Evolutionary conservation across 1,140 invertebrate genomes (phyloP).

Genomic region (Bacillus rossius): DNA sequence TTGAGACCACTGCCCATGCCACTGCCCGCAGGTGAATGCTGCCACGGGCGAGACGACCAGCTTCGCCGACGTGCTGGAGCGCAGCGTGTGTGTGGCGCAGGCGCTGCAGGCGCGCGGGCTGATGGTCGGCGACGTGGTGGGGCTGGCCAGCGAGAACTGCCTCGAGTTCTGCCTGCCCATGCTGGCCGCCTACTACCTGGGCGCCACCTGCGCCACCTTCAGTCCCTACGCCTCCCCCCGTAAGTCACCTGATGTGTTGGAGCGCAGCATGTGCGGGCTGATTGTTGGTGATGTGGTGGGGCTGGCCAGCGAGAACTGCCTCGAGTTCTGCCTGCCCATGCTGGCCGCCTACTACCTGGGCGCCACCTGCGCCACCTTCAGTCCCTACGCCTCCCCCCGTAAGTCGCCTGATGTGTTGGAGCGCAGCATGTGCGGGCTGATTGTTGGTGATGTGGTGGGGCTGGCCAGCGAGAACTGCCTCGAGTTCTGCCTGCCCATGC

Average conservation of each 20-base stretch:
- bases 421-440: constrained; percentile 41
- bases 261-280: constrained; percentile 42
- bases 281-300: constrained; percentile 49
- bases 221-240: constrained; percentile 54
- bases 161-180: constrained; percentile 47
- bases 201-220: constrained; percentile 50
- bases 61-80: constrained; percentile 40
- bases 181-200: constrained; percentile 47
- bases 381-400: constrained; percentile 53
- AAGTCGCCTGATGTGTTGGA: constrained; percentile 26
- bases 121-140: constrained; percentile 48
- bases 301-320: constrained; percentile 53
- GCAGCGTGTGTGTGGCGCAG: constrained; percentile 42
- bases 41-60: constrained; percentile 39
- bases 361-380: constrained; percentile 51
- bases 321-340: constrained; percentile 47
- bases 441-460: constrained; percentile 48
- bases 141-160: constrained; percentile 53
- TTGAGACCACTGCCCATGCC: too few species aligned
- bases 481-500: constrained; percentile 46
- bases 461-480: constrained; percentile 54
- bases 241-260: constrained; percentile 28
- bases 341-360: constrained; percentile 48
- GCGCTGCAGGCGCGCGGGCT: constrained; percentile 41
- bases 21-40: constrained; percentile 46